Conservation (phyloP, 2,113 vertebrate species). For the Struthio camelus region DNA sequence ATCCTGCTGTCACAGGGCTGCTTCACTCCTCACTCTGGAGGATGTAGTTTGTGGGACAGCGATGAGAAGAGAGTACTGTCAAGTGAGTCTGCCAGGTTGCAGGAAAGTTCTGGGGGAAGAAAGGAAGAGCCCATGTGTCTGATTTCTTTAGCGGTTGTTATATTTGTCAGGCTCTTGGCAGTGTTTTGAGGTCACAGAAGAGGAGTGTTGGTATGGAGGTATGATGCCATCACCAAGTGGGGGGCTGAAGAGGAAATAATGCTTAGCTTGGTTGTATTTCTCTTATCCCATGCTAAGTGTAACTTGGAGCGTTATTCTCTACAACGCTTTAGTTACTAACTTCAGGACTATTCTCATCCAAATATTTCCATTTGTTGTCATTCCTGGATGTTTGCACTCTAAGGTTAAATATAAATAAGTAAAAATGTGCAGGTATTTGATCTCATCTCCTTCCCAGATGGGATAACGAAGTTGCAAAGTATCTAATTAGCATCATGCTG, state of each 20-base stretch:
- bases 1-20: neutral
- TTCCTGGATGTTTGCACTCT: neutral
- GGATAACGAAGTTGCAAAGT: constrained; percentile 9
- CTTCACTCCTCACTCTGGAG: neutral
- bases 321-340: neutral
- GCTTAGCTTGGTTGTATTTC: neutral
- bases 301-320: neutral
- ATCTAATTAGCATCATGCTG: constrained; percentile 65
- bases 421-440: neutral
- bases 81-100: neutral
- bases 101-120: neutral
- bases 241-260: neutral
- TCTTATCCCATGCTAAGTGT: neutral
- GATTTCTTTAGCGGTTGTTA: neutral
- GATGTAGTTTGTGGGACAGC: no score
- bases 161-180: neutral
- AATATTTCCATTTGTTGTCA: neutral
- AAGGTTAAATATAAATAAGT: neutral
- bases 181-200: neutral
- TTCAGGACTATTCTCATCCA: neutral
- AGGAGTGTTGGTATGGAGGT: neutral
- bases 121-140: neutral
- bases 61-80: neutral
- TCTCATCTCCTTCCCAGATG: neutral
- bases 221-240: neutral